These are phyloP conservation scores for Dicerorhinus sumatrensis DNA, from an alignment of 2,113 vertebrate genomes.

Conservation along the genomic window DNA sequence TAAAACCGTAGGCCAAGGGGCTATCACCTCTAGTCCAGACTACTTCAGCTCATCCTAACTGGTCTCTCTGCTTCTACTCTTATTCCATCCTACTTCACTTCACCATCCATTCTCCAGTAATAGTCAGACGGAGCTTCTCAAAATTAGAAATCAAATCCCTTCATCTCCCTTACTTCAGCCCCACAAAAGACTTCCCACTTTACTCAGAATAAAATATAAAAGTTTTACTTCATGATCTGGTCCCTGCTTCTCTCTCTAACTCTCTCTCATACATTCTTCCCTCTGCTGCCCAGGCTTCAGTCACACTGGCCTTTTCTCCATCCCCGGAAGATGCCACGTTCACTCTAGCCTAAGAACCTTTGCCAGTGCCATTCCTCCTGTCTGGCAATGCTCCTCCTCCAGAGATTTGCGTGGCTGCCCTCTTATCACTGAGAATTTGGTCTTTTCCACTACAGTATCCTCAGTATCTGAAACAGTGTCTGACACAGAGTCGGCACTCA, in stretches of 20 bases:
- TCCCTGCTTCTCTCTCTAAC: not conserved
- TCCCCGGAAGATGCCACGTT: not conserved
- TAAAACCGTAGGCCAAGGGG: not conserved
- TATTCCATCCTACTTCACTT: not conserved
- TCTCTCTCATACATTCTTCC: not conserved
- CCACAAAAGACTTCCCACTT: not conserved
- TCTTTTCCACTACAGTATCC: not conserved
- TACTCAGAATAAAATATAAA: not conserved
- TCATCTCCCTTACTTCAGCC: not conserved
- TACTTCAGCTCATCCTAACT: not conserved
- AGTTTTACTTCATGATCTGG: not conserved
- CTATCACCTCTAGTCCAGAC: not conserved
- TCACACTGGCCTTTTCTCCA: not conserved
- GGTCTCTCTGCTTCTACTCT: not conserved
- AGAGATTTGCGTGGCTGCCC: not conserved
- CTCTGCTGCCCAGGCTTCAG: not conserved
- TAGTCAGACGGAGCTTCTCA: not conserved
- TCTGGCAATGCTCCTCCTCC: not conserved
- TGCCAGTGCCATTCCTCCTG: not conserved
- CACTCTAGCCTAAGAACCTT: not conserved
- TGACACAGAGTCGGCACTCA: not conserved
- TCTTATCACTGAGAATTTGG: not conserved
- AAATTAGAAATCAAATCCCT: not conserved
- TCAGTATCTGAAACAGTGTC: not conserved
- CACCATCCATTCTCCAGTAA: not conserved